phyloP scores from a whole-genome alignment of 2,888 invertebrate species.

The Chrysomela aeneicollis region DNA sequence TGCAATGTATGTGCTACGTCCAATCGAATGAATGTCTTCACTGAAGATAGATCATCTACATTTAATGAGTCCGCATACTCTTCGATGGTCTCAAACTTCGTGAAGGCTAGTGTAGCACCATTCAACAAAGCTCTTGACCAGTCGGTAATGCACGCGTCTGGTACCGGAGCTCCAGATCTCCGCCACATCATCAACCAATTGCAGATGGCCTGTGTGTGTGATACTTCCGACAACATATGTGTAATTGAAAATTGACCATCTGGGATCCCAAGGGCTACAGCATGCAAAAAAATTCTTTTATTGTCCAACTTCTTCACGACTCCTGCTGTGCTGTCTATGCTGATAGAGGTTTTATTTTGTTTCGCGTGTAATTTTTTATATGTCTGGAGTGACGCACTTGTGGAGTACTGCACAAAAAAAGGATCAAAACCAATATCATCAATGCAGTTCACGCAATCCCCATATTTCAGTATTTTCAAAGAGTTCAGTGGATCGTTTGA shows the following conservation, averaged over 20 bases:
- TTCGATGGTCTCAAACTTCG: background rate
- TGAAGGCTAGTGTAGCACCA: background rate
- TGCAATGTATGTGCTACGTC: background rate
- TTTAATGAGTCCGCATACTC: conserved; percentile 2
- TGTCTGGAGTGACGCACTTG: background rate
- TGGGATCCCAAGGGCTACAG: background rate
- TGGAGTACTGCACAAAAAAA: conserved; percentile 10
- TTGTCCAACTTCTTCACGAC: background rate
- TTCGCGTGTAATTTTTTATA: background rate
- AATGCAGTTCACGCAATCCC: background rate
- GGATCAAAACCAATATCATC: conserved; percentile 6
- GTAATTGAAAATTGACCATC: conserved; percentile 1
- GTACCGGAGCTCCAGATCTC: background rate
- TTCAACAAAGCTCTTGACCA: conserved; percentile 1
- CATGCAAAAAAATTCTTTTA: conserved; percentile 4
- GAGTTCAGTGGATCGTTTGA: background rate
- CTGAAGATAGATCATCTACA: background rate
- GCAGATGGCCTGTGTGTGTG: background rate
- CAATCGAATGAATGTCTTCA: background rate
- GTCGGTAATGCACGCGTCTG: conserved; percentile 2
- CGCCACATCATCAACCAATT: conserved; percentile 6
- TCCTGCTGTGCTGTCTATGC: conserved; percentile 1
- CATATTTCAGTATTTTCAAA: background rate
- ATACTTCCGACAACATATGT: background rate
- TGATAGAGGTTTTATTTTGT: background rate